Evolutionary conservation across 2,888 invertebrate species (phyloP), one percentile per base, ranked within the genome.

Genomic region (Agrochola litura): DNA sequence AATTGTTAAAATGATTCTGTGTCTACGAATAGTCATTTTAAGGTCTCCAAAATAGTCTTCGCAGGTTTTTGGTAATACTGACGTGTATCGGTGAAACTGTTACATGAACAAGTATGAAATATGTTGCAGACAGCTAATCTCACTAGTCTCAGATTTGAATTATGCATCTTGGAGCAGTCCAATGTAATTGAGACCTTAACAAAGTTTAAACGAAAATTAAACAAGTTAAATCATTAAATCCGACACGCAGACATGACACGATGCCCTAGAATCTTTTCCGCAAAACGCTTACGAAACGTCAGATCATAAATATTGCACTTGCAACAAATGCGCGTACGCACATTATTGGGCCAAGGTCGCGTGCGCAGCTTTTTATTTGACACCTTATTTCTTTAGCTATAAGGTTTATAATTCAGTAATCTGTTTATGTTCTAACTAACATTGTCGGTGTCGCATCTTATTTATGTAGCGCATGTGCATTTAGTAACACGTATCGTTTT

Each of bases 261-360:
- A 82, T 90, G 92, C 91, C 92, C 92, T 93, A 93, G 92, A 94
- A 92, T 90, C 89, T 91, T 92, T 94, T 94, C 92, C 92, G 92
- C 89, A 89, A 91, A 93, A 87, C 82, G 82, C 87, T 91, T 89
- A 90, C 89, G 88, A 91, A 90, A 91, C 87, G 84, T 89, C 89
- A 88, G 78, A 89, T 89, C 90, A 89, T 90, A 88, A 89, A 89
- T 89, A 90, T 88, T 92, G 92, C 93, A 92, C 90, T 89, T 92
- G 90, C 90, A 90, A 81, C 83, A 84, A 88, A 86, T 91, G 92
- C 92, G 93, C 92, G 83, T 87, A 85, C 91, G 93, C 94, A 92
- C 85, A 90, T 90, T 94, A 93, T 93, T 94, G 88, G 95, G 95
- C 91, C 95, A 95, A 95, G 95, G 96, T 91, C 91, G 84, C 65